Base-by-base conservation (phyloP, 2,113 vertebrate genomes). In the Paramormyrops kingsleyae region DNA sequence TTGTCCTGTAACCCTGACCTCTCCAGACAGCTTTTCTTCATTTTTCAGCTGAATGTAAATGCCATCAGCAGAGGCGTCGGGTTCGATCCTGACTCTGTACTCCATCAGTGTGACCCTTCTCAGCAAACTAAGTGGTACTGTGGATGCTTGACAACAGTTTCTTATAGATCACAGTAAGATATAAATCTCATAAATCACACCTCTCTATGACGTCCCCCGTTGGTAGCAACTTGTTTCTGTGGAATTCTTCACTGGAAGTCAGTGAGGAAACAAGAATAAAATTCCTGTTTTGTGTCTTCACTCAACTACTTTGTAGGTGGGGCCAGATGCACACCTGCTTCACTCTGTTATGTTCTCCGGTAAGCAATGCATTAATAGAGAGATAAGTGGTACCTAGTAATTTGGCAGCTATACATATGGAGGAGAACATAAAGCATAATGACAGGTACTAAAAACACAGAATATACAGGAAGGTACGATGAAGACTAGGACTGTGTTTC, bases 201-300 rank as follows among this genome's bases (percentile, higher is more conserved):
- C 24, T 3, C 1, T n/a, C 1, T 62, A 8, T 59, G 24, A n/a
- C 24, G 0, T n/a, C 59, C 0, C 8, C 0, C 2, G 0, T 62
- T 0, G 59, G 59, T 62, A n/a, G 59, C 0, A n/a, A n/a, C 24
- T n/a, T 62, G 59, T 62, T 62, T n/a, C 59, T 62, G 8, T 62
- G 59, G 8, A 62, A 24, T n/a, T n/a, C 3, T 62, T 62, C 24
- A 9, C 24, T 10, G 24, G 59, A 27, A 62, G 59, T n/a, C 24
- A 62, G 2, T 62, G 0, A n/a, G 21, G 7, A 62, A 62, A 53
- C 52, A 53, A 53, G 50, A 52, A 17, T 7, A 59, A 59, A 59
- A 59, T 59, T 59, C 21, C 21, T 59, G 53, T 59, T 59, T 59
- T 24, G 19, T 24, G 49, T 52, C 50, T 50, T 15, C 13, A 50